These are phyloP conservation scores for Paracanthobrama guichenoti DNA, from an alignment of 2,113 vertebrate genomes.

Conservation along the genomic window DNA sequence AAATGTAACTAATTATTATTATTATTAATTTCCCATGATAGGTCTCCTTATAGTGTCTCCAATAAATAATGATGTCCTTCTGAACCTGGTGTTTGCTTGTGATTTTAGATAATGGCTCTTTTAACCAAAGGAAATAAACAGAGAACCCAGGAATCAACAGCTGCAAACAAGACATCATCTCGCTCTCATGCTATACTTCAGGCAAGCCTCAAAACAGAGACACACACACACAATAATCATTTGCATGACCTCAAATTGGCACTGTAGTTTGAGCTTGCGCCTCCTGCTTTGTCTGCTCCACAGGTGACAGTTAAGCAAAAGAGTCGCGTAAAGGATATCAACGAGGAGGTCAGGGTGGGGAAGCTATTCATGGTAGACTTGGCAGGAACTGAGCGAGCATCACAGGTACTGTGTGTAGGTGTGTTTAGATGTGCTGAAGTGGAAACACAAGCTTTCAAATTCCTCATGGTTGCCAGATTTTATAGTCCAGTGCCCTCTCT, in stretches of 20 bases:
- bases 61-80: background rate
- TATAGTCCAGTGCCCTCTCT: background rate
- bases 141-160: conserved; percentile 91
- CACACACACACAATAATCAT: background rate
- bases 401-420: conserved; percentile 77
- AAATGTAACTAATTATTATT: no score
- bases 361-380: conserved; percentile 93
- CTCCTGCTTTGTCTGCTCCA: conserved; percentile 7
- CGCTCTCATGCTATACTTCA: conserved; percentile 91
- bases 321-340: conserved; percentile 74
- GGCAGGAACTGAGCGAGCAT: conserved; percentile 86
- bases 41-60: background rate
- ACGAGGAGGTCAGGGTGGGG: conserved; percentile 84
- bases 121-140: conserved; percentile 87
- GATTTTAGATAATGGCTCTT: conserved; percentile 86
- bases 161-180: conserved; percentile 86
- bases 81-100: background rate
- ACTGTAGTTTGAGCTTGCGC: background rate
- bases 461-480: conserved; percentile 15
- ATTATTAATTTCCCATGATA: background rate
- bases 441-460: background rate
- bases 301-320: conserved; percentile 84
- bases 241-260: conserved; percentile 20
- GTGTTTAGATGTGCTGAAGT: background rate
- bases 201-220: background rate